These are phyloP conservation scores for Dryoscopus gambensis DNA, from an alignment of 2,113 vertebrate species.

Conservation along the genomic window DNA sequence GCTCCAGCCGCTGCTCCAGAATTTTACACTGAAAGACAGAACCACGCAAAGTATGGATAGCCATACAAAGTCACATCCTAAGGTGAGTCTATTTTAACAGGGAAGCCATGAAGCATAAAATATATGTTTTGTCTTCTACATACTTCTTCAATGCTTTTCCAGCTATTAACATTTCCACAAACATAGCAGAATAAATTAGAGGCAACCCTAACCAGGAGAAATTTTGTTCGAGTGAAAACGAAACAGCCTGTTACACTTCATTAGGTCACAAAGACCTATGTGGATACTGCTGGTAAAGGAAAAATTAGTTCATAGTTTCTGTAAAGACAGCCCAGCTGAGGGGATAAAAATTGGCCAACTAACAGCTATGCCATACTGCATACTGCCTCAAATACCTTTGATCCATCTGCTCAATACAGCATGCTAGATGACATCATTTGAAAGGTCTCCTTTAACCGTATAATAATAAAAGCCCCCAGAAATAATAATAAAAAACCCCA, in stretches of 20 bases:
- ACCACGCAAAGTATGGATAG: background rate
- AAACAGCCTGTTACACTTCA: background rate
- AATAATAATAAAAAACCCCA: background rate
- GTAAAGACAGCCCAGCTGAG: background rate
- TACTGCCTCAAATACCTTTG: background rate
- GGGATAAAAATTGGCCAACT: background rate
- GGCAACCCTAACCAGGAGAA: background rate
- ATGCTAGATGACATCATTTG: background rate
- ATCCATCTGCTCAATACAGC: background rate
- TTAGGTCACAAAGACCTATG: background rate
- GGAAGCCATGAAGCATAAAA: background rate
- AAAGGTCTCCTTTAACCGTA: background rate
- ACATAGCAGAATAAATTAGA: background rate
- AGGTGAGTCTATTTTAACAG: rapidly evolving
- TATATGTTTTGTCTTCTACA: background rate
- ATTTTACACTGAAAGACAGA: constrained; percentile 78
- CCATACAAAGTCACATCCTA: background rate
- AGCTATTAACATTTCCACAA: background rate
- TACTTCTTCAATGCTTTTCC: background rate
- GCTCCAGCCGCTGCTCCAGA: constrained; percentile 87
- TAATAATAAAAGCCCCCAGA: background rate
- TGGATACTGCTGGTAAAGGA: background rate
- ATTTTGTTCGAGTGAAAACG: background rate
- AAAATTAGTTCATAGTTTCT: background rate
- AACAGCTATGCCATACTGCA: background rate